phyloP scores from a whole-genome alignment of 2,797 vertebrate genomes.

The Tympanoctomys barrerae region DNA sequence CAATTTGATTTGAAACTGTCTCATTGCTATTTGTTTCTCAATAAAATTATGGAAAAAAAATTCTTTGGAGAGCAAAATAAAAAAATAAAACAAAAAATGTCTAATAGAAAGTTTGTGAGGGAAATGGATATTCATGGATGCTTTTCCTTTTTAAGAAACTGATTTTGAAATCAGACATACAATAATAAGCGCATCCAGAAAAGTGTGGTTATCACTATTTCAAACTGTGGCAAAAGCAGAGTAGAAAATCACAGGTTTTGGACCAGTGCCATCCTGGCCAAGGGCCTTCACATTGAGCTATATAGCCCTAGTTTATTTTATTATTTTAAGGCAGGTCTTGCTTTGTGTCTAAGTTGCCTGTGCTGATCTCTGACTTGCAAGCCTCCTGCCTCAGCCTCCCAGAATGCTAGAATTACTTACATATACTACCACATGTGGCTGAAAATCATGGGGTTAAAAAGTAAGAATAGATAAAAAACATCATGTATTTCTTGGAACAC shows the following conservation, averaged over 20 bases:
- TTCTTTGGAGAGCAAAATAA: too few species aligned
- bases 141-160: conserved; percentile 48
- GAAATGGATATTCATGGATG: not conserved
- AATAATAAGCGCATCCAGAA: not conserved
- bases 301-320: not conserved
- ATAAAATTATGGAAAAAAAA: too few species aligned
- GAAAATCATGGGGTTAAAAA: not conserved
- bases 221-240: not conserved
- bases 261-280: not conserved
- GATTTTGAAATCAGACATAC: conserved; percentile 51
- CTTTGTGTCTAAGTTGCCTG: not conserved
- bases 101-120: conserved; percentile 46
- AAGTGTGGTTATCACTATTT: not conserved
- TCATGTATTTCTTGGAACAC: not conserved
- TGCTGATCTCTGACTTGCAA: not conserved
- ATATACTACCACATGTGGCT: not conserved
- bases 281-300: not conserved
- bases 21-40: too few species aligned
- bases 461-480: conserved; percentile 19
- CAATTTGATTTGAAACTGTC: too few species aligned
- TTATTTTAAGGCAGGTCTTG: not conserved
- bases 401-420: not conserved
- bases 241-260: not conserved
- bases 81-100: not conserved
- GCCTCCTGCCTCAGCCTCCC: not conserved